Evolutionary conservation across 2,113 vertebrate genomes (phyloP).

Genomic region (Saimiri boliviensis): DNA sequence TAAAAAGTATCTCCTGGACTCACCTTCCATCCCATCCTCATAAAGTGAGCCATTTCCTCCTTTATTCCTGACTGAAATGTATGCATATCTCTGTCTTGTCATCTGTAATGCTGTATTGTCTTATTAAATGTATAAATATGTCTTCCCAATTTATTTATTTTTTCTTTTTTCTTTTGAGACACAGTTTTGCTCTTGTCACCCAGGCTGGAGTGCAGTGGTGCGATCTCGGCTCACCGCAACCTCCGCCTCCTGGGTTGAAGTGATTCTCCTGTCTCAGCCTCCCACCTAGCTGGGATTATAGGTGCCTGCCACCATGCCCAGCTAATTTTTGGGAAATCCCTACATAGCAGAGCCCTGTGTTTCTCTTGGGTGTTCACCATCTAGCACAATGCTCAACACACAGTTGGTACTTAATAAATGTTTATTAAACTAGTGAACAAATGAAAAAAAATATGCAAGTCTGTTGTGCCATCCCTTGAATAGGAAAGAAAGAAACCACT

Average conservation of each 20-base stretch:
- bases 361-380: not conserved
- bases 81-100: not conserved
- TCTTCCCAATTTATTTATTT: not conserved
- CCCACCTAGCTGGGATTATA: too few relatives aligned
- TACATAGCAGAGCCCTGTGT: not conserved
- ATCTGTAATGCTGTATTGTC: not conserved
- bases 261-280: too few relatives aligned
- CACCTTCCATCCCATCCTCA: not conserved
- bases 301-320: too few relatives aligned
- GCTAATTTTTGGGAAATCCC: not conserved
- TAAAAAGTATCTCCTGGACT: not conserved
- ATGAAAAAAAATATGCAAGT: not conserved
- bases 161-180: too few relatives aligned
- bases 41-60: not conserved
- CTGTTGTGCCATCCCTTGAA: not conserved
- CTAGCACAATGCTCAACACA: not conserved
- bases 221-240: too few relatives aligned
- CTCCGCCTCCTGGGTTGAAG: too few relatives aligned
- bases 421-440: not conserved
- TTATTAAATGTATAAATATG: not conserved
- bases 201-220: too few relatives aligned
- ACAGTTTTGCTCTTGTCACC: too few relatives aligned
- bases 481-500: not conserved
- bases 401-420: not conserved
- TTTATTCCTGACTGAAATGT: not conserved